Evolutionary conservation across 2,888 invertebrate genomes (phyloP).

Genomic region (Adelphocoris suturalis): DNA sequence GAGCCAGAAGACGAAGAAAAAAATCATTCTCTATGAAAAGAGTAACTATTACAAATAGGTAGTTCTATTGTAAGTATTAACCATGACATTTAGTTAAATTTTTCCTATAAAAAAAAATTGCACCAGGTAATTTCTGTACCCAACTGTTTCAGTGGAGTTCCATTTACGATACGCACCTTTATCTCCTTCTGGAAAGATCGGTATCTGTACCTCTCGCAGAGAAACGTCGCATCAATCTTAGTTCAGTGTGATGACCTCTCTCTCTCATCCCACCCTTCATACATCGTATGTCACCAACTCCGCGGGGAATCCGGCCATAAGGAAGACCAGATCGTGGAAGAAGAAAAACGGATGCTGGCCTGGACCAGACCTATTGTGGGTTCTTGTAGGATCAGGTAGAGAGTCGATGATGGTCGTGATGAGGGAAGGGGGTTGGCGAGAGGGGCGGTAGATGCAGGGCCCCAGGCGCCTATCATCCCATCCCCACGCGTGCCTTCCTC

Average conservation of each 20-base stretch:
- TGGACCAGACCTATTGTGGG: slow-evolving; percentile 47
- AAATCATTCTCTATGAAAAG: too few relatives aligned
- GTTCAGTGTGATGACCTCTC: slow-evolving; percentile 43
- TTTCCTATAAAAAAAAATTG: too few relatives aligned
- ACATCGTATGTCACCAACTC: slow-evolving; percentile 55
- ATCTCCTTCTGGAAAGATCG: neutral
- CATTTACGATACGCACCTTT: neutral
- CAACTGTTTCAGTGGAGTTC: neutral
- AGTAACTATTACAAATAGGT: too few relatives aligned
- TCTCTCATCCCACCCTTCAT: neutral
- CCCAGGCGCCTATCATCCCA: slow-evolving; percentile 40
- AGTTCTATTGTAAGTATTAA: too few relatives aligned
- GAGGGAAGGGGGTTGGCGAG: neutral
- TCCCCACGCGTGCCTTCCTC: slow-evolving; percentile 58
- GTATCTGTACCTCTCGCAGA: slow-evolving; percentile 28
- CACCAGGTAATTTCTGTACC: neutral
- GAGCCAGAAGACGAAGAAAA: too few relatives aligned
- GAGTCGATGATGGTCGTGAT: slow-evolving; percentile 20
- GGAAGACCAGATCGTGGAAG: slow-evolving; percentile 23
- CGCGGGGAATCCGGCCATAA: slow-evolving; percentile 38
- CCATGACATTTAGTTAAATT: too few relatives aligned
- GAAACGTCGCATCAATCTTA: slow-evolving; percentile 12
- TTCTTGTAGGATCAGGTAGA: slow-evolving; percentile 42
- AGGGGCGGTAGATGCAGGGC: neutral
- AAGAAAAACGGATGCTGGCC: slow-evolving; percentile 32